Evolutionary conservation across 2,797 vertebrate genomes (phyloP), one percentile per base, ranked within the genome.

Genomic region (Avahi laniger): DNA sequence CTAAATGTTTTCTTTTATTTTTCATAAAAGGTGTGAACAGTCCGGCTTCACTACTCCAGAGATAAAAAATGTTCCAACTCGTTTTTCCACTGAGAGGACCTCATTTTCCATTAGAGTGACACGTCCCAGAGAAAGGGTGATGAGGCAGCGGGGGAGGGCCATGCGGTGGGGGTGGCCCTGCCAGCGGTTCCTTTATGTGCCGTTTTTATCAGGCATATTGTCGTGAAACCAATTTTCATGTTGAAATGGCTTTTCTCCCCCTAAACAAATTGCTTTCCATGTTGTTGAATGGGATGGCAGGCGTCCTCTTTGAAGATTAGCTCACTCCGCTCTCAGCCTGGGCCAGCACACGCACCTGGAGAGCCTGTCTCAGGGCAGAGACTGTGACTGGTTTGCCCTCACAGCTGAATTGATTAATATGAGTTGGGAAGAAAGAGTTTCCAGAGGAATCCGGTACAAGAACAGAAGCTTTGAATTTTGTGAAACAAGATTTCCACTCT

Each of bases 201-300:
- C 43, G 57, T 69, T 96, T 93, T 94, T 92, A 96, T 94, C 94
- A 97, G 89, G 82, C 65, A 0, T 2, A 30, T 75, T 98, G 92
- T 92, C 17, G 63, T 54, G 46, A 94, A 95, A 96, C 84, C 90
- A 87, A 97, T 97, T 98, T 95, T 92, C 83, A 61, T 90, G 65
- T 92, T 94, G 85, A 76, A 96, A 95, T 94, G 82, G 54, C 92
- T 97, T 97, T 79, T 82, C n/a, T 59, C 69, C 84, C 93, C 67
- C 70, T 50, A 48, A 54, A 85, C 83, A 95, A 95, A 96, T 96
- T 76, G 43, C 94, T 92, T 96, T 95, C 89, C 65, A 78, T 94
- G 48, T 57, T 24, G 52, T 63, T 93, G 93, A 93, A 76, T 91
- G 94, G 82, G 89, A 57, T 52, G 57, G 79, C 85, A 85, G 94